Conservation (phyloP, 2,888 invertebrate species). For the Gastrophysa polygoni region DNA sequence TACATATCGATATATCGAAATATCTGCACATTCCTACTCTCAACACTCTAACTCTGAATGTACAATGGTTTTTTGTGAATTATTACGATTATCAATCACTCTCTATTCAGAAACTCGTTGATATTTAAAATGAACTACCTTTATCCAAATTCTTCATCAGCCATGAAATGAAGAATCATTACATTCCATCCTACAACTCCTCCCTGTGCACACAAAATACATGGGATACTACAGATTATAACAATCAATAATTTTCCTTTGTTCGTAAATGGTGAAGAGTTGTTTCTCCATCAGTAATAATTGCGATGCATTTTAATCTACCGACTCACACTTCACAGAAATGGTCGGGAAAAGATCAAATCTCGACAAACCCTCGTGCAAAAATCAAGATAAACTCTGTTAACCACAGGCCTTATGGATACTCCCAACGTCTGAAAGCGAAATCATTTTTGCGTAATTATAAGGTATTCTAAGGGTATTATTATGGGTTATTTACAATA, state of each 20-base stretch:
- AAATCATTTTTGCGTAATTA: slow-evolving; percentile 33
- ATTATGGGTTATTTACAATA: slow-evolving; percentile 48
- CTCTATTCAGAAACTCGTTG: too few relatives aligned
- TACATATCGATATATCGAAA: too few relatives aligned
- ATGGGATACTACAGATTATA: neutral
- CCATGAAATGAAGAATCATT: too few relatives aligned
- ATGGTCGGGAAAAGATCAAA: slow-evolving; percentile 7
- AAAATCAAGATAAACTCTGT: slow-evolving; percentile 24
- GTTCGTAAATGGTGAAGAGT: neutral
- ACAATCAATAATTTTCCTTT: neutral
- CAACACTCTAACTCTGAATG: too few relatives aligned
- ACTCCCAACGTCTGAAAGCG: slow-evolving; percentile 25
- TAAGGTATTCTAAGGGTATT: slow-evolving; percentile 45
- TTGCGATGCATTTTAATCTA: slow-evolving; percentile 11
- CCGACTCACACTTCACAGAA: slow-evolving; percentile 2
- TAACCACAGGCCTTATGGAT: slow-evolving; percentile 28
- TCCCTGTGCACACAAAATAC: neutral
- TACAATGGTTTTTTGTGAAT: too few relatives aligned
- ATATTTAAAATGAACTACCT: too few relatives aligned
- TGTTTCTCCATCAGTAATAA: neutral
- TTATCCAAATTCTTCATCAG: too few relatives aligned
- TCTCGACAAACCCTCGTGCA: slow-evolving; percentile 9
- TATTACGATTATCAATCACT: too few relatives aligned
- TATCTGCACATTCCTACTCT: too few relatives aligned
- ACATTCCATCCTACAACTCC: too few relatives aligned